Base-by-base conservation (phyloP, 2,797 vertebrate species). In the Hylomyscus alleni region DNA sequence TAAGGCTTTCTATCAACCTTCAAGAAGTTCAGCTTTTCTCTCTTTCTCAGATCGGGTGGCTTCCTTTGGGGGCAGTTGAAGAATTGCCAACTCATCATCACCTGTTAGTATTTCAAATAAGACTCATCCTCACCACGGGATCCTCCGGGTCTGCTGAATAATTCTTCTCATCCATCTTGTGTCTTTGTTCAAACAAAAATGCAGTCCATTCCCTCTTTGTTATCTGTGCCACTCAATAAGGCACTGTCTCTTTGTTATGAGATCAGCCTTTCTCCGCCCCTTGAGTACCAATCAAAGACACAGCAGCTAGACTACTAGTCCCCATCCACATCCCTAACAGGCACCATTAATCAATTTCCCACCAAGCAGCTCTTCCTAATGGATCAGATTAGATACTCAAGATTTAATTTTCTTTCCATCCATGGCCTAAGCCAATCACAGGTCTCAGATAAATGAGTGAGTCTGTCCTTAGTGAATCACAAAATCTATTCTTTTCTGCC, bases 271-370 rank as follows among this genome's bases (percentile, higher is more conserved):
- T 75, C 40, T 92, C 77, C 69, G 44, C 34, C 85, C 89, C 50
- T 24, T 60, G 78, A 94, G 40, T 22, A 52, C 69, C 31, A 84
- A 72, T 80, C 75, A 89, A 40, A 87, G 84, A 77, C 78, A 86
- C 3, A 89, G 58, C 75, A 91, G 89, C 62, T 8, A 34, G 34
- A 50, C 58, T 73, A 67, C 56, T 65, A 17, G 92, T 19, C 75
- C 58, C 93, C 29, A 88, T 22, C 58, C 22, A 50, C 24, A n/a
- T 60, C 47, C 44, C 13, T 69, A 82, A 91, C 72, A 94, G 85
- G 69, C 94, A 84, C 80, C 54, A 62, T 91, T 73, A 77, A 95
- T 96, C 92, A 89, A 92, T 91, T 94, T 94, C 91, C 94, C 91
- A 89, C 76, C 19, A 0, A 95, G 87, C 24, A 67, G 26, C 50